Evolutionary conservation across 2,113 vertebrate genomes (phyloP).

Genomic region (Anser cygnoides): DNA sequence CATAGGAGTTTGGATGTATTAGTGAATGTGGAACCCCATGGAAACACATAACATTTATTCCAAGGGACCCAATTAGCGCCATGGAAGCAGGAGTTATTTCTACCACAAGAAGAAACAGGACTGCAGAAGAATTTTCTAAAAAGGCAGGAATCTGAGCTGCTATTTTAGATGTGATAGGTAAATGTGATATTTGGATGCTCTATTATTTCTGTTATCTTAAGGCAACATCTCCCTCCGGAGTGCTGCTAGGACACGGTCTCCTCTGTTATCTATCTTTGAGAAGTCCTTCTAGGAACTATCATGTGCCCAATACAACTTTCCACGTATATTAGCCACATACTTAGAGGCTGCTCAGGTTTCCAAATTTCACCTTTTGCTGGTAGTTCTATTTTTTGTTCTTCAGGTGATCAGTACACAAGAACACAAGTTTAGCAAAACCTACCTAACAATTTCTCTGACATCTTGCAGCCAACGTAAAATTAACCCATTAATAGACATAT

Average conservation of each 20-base stretch:
- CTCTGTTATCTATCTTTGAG: neutral
- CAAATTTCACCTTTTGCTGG: neutral
- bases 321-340: too few species aligned
- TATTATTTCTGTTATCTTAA: too few species aligned
- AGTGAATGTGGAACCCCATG: rapidly evolving
- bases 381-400: neutral
- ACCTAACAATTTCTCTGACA: neutral
- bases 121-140: neutral
- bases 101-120: neutral
- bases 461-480: neutral
- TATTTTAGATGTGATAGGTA: neutral
- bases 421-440: neutral
- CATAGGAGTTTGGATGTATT: neutral
- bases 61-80: neutral
- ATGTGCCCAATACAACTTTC: rapidly evolving
- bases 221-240: neutral
- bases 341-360: neutral
- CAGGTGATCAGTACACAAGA: neutral
- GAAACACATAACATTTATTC: rapidly evolving
- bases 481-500: neutral
- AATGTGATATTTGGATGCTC: too few species aligned
- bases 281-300: neutral
- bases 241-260: neutral
- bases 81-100: neutral
- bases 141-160: neutral